Evolutionary conservation across 2,888 invertebrate genomes (phyloP).

Genomic region (Erebia palarica): DNA sequence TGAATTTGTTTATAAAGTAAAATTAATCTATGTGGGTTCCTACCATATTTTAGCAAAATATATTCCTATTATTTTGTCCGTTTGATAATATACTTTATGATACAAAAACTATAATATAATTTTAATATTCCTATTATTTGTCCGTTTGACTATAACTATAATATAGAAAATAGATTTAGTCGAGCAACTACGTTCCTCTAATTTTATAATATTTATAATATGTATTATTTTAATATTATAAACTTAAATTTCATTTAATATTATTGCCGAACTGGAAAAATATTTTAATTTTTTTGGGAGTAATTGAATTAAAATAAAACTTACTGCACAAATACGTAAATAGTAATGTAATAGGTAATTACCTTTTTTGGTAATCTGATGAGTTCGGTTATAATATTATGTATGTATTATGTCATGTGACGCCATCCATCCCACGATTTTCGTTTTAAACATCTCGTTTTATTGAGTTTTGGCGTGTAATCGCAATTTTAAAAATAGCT

Average conservation of each 20-base stretch:
- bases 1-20: conserved; percentile 6
- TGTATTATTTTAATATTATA: too few relatives aligned
- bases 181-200: background rate
- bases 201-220: too few relatives aligned
- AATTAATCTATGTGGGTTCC: background rate
- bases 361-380: too few relatives aligned
- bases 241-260: background rate
- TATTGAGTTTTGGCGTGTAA: conserved; percentile 66
- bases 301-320: too few relatives aligned
- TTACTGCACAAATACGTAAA: too few relatives aligned
- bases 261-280: background rate
- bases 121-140: too few relatives aligned
- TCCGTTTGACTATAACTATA: background rate
- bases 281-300: background rate
- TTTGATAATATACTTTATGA: background rate
- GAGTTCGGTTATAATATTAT: too few relatives aligned
- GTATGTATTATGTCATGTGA: conserved; percentile 33
- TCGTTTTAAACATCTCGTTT: conserved; percentile 65
- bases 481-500: conserved; percentile 33
- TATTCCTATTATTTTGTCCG: too few relatives aligned
- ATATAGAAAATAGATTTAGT: too few relatives aligned
- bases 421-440: conserved; percentile 61
- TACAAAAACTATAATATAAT: too few relatives aligned
- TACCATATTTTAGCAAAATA: background rate
- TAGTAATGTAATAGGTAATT: too few relatives aligned